A percentile compares a stretch with the other conserved stretches of the same genome.
These are phyloP conservation scores for Pharmacophagus antenor DNA, from an alignment of 2,888 invertebrate species.

Conservation along the genomic window DNA sequence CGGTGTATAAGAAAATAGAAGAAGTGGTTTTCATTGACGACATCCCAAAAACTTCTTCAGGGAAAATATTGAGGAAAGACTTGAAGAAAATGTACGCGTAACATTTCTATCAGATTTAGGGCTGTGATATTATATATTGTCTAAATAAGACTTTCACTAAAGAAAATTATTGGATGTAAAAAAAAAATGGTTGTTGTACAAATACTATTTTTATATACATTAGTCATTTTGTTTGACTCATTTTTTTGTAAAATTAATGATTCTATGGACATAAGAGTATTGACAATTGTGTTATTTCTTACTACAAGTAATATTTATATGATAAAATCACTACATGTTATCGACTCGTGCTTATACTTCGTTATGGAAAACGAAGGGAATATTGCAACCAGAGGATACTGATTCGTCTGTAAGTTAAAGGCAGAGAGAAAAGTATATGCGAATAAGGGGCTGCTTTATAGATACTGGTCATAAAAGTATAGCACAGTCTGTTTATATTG, in stretches of 20 bases:
- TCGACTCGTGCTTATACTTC: no score
- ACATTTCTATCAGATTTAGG: background rate
- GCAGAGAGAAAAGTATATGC: no score
- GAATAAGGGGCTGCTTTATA: no score
- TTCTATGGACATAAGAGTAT: background rate
- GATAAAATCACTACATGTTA: no score
- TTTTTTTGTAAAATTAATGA: background rate
- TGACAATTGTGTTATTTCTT: background rate
- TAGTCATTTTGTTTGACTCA: background rate
- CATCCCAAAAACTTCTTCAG: conserved; percentile 89
- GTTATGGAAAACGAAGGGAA: no score
- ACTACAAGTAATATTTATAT: no score
- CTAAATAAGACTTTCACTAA: background rate
- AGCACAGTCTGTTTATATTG: no score
- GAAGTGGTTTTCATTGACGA: conserved; percentile 83
- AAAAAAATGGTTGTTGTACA: background rate
- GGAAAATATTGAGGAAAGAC: conserved; percentile 88
- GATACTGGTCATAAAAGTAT: no score
- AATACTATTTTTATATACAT: background rate
- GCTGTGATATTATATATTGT: conserved; percentile 13
- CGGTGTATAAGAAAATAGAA: conserved; percentile 88
- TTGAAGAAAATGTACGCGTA: conserved; percentile 77
- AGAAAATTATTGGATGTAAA: background rate
- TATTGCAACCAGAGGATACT: no score
- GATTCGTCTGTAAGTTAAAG: no score